Evolutionary conservation across 2,797 vertebrate species (phyloP), one percentile per base, ranked within the genome.

Genomic region (Hoplostethus mediterraneus): DNA sequence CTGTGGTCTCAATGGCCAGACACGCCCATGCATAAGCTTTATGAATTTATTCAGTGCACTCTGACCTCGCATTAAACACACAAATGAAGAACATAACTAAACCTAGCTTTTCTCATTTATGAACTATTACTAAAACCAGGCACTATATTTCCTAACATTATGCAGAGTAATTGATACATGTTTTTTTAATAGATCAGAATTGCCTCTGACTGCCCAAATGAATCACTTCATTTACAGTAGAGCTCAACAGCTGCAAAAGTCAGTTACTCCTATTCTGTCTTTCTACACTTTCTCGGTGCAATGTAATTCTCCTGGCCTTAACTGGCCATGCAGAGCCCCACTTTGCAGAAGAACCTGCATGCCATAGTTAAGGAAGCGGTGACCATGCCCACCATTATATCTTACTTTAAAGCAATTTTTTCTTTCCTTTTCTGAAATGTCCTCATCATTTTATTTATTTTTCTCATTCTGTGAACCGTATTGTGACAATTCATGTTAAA

Each of bases 181-280:
- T 82, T 66, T 70, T 71, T 57, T 62, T 61, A 55, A 28, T 66
- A 73, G 51, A 73, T 81, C 75, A 79, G 80, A 78, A 77, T 81
- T 81, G 81, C 63, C 58, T 86, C 65, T 63, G 60, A 61, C 73
- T 53, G 38, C 55, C 56, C 70, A 84, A 80, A 85, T 87, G 70
- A 83, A 82, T 71, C 73, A 75, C 63, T 58, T 73, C 72, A 77
- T 71, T 83, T 75, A 82, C 16, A 66, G 71, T 21, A 44, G 42
- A 56, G 77, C 73, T 81, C 67, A 65, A 61, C 62, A 38, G 67
- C 81, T 48, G 67, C 66, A 76, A 63, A 73, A 63, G 48, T 58
- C 53, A 52, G 28, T 67, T 62, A 30, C 16, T 69, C 54, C 30
- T 65, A 14, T 62, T 64, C 28, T 42, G 33, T 28, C 56, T 30